Conservation (phyloP, 1,140 invertebrate genomes). For the Lordiphosa mommai region DNA sequence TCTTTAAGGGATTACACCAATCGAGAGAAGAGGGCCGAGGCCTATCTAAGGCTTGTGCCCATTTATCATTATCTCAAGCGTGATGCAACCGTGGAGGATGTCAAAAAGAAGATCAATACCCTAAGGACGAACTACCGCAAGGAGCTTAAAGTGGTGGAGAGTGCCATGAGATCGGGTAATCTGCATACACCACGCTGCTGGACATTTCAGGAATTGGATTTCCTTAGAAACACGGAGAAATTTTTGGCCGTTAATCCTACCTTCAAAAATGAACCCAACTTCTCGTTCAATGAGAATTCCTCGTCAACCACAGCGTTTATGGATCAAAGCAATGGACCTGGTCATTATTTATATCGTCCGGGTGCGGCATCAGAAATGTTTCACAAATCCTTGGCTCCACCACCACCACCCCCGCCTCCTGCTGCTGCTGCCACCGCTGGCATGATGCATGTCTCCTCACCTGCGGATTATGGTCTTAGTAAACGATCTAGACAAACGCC, state of each 20-base stretch:
- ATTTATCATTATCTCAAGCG: constrained; percentile 72
- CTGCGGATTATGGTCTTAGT: constrained; percentile 21
- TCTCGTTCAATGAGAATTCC: constrained; percentile 59
- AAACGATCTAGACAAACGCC: constrained; percentile 53
- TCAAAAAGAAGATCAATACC: constrained; percentile 76
- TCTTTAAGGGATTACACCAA: constrained; percentile 73
- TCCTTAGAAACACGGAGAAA: constrained; percentile 70
- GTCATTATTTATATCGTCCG: constrained; percentile 39
- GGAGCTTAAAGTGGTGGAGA: constrained; percentile 71
- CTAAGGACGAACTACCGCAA: constrained; percentile 73
- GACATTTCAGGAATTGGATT: constrained; percentile 74
- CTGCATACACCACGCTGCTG: constrained; percentile 69
- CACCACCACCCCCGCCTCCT: too few species aligned
- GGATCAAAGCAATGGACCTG: constrained; percentile 42
- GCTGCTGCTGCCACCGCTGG: too few species aligned
- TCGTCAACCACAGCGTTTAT: constrained; percentile 51
- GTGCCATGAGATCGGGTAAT: constrained; percentile 52
- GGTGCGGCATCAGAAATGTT: constrained; percentile 64
- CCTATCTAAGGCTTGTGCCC: constrained; percentile 66
- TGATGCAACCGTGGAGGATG: constrained; percentile 71
- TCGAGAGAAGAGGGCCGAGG: constrained; percentile 69
- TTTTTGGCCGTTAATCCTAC: constrained; percentile 67
- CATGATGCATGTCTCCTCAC: constrained; percentile 20
- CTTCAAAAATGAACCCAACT: constrained; percentile 55
- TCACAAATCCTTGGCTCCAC: constrained; percentile 60